phyloP scores from a whole-genome alignment of 1,140 invertebrate species.

The Zaprionus gabonicus region DNA sequence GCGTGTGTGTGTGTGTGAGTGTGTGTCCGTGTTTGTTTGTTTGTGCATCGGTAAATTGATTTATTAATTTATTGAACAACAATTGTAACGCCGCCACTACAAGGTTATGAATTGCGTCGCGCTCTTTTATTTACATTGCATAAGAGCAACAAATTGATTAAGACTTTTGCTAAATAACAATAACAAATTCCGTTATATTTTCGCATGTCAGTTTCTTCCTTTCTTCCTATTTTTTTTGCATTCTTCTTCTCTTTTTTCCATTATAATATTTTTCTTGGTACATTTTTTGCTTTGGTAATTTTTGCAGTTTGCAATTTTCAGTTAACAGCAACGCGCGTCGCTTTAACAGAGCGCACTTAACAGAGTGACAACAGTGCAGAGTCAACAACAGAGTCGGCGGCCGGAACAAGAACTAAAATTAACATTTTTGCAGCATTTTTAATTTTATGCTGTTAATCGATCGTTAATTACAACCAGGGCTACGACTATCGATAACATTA shows the following conservation, averaged over 20 bases:
- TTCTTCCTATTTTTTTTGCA: not conserved
- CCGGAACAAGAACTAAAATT: not conserved
- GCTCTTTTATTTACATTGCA: constrained; percentile 19
- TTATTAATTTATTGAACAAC: constrained; percentile 12
- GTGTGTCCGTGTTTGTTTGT: not conserved
- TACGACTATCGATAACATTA: constrained; percentile 49
- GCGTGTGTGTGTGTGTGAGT: constrained; percentile 2
- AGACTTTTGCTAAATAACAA: not conserved
- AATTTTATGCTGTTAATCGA: constrained; percentile 38
- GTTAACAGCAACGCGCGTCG: constrained; percentile 1
- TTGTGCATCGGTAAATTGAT: constrained; percentile 15
- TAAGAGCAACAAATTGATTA: constrained; percentile 8
- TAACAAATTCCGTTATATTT: not conserved
- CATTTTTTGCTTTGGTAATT: not conserved
- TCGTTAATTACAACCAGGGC: constrained; percentile 48
- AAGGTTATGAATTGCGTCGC: not conserved
- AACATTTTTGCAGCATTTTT: constrained; percentile 8
- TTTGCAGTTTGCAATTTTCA: constrained; percentile 9
- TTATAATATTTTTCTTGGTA: not conserved
- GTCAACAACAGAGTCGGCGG: constrained; percentile 3
- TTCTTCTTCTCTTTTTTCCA: constrained; percentile 2
- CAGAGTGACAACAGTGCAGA: not conserved
- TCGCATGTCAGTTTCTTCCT: constrained; percentile 3
- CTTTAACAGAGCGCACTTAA: not conserved
- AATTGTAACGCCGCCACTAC: not conserved